These are phyloP conservation scores for Pogoniulus pusillus DNA, from an alignment of 2,797 vertebrate genomes.

Conservation along the genomic window DNA sequence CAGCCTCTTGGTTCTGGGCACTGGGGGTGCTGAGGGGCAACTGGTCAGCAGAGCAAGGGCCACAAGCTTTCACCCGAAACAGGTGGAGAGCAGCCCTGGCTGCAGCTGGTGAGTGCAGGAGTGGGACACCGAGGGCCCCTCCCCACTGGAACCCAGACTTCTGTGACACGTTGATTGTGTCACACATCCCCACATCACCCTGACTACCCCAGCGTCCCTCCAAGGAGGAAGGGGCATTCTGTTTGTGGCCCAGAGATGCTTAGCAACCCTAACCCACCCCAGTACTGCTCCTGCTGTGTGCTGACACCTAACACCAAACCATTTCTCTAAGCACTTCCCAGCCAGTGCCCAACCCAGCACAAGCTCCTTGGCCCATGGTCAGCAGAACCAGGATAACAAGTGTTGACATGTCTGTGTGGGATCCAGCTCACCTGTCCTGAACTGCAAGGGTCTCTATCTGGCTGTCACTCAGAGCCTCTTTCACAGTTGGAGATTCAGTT, in stretches of 20 bases:
- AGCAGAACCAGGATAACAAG: not conserved
- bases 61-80: not conserved
- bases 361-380: not conserved
- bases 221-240: not conserved
- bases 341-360: not conserved
- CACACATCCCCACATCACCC: not conserved
- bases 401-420: not conserved
- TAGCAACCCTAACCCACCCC: not conserved
- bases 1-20: not conserved
- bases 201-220: no score
- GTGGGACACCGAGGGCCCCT: accelerated
- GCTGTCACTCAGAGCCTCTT: not conserved
- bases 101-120: not conserved
- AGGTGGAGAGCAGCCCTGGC: not conserved
- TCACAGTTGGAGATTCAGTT: not conserved
- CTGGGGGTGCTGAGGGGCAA: not conserved
- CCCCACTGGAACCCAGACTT: not conserved
- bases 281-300: not conserved
- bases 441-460: not conserved
- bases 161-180: not conserved
- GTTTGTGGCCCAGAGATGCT: not conserved
- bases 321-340: not conserved
- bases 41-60: not conserved
- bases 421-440: not conserved
- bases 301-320: not conserved